Percentiles rank a stretch among this genome's conserved stretches.
Evolutionary conservation across 2,113 vertebrate species (phyloP).

Genomic region (Hirundichthys speculiger): DNA sequence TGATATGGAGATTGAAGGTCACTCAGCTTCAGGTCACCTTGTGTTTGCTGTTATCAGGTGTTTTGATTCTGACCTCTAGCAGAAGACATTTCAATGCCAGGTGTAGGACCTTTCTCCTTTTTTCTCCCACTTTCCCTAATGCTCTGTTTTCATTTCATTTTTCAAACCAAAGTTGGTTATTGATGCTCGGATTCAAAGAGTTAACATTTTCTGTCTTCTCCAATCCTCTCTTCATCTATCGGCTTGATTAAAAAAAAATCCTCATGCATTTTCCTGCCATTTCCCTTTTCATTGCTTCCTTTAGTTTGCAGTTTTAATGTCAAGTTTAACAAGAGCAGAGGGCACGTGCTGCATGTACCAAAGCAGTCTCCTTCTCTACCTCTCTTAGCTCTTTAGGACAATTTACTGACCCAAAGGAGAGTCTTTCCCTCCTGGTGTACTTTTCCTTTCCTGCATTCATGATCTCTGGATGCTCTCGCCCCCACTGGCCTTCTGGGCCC

Average conservation of each 20-base stretch:
- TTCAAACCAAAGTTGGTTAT: not conserved
- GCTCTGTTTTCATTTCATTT: not conserved
- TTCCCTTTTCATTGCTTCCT: conserved; percentile 3
- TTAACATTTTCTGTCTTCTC: conserved; percentile 1
- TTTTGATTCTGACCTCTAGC: conserved; percentile 20
- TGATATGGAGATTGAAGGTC: conserved; percentile 46
- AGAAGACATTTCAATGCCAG: not conserved
- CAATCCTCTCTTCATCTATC: not conserved
- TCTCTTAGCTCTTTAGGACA: conserved; percentile 18
- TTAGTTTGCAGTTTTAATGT: conserved; percentile 5
- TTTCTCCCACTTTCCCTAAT: not conserved
- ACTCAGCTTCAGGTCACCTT: conserved; percentile 40
- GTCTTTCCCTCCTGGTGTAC: conserved; percentile 25
- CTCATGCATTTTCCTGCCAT: conserved; percentile 3
- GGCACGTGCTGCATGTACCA: conserved; percentile 7
- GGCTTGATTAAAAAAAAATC: conserved; percentile 8
- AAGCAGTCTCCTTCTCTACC: not conserved
- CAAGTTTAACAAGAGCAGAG: conserved; percentile 1
- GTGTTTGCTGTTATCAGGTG: conserved; percentile 39
- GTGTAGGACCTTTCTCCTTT: not conserved
- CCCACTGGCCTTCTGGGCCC: conserved; percentile 65
- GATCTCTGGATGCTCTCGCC: conserved; percentile 42
- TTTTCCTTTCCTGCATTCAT: conserved; percentile 33
- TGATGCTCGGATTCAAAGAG: not conserved
- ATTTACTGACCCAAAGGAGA: conserved; percentile 9